Percentiles rank a stretch among this genome's conserved stretches.
phyloP scores from a whole-genome alignment of 1,140 invertebrate genomes.

The Platyura marginata region DNA sequence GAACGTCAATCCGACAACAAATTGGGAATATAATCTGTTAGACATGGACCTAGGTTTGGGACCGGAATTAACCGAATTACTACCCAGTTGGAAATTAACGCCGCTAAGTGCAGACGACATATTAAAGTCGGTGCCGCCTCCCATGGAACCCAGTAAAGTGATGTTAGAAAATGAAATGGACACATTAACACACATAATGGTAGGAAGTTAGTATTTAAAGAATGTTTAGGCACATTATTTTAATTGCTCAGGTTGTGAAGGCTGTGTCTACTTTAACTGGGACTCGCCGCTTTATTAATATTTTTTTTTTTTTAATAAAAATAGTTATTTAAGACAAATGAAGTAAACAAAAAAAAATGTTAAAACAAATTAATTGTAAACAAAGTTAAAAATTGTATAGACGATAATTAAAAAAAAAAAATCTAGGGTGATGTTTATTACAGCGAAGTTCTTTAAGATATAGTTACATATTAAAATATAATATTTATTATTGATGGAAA shows the following conservation, averaged over 20 bases:
- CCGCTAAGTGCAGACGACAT: constrained; percentile 49
- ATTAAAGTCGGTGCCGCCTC: constrained; percentile 23
- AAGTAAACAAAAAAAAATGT: no score
- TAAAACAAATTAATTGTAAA: no score
- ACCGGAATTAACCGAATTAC: constrained; percentile 30
- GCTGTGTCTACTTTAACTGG: neutral
- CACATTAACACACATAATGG: constrained; percentile 23
- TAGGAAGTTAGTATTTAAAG: constrained; percentile 25
- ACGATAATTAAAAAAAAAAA: no score
- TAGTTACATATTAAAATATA: no score
- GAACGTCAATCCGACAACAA: constrained; percentile 19
- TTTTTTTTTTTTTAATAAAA: neutral
- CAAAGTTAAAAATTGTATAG: no score
- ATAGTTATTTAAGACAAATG: neutral
- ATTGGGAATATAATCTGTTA: constrained; percentile 25
- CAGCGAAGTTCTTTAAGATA: no score
- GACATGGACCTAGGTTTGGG: constrained; percentile 33
- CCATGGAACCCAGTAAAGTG: neutral
- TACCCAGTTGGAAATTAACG: constrained; percentile 38
- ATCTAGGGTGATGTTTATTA: no score
- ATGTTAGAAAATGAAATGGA: constrained; percentile 21
- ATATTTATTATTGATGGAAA: no score
- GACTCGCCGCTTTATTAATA: neutral
- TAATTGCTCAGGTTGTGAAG: constrained; percentile 2
- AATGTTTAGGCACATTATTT: constrained; percentile 6